A percentile compares a stretch with the other conserved stretches of the same genome.
Conservation (phyloP, 1,140 invertebrate genomes). For the Melanaphis sacchari region DNA sequence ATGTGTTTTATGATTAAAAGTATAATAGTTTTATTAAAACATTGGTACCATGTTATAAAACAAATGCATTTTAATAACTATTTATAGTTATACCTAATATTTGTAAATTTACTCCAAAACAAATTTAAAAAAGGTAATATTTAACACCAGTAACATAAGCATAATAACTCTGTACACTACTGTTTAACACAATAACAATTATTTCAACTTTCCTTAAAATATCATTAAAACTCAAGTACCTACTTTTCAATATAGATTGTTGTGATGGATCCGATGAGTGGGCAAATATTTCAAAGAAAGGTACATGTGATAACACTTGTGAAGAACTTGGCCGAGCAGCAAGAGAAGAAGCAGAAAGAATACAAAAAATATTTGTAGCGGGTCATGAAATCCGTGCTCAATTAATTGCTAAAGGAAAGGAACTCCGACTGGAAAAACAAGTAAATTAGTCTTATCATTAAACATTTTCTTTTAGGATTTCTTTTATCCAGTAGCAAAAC, state of each 20-base stretch:
- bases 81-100: no score
- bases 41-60: neutral
- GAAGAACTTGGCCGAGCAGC: slow-evolving; percentile 83
- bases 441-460: slow-evolving; percentile 61
- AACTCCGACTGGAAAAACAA: slow-evolving; percentile 76
- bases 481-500: neutral
- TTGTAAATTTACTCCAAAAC: no score
- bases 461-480: neutral
- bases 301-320: slow-evolving; percentile 79
- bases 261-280: slow-evolving; percentile 97
- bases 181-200: neutral
- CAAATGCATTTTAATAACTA: neutral
- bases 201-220: neutral
- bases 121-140: no score
- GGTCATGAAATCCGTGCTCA: slow-evolving; percentile 81
- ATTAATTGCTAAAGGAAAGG: slow-evolving; percentile 79
- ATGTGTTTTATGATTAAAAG: neutral
- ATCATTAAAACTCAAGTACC: neutral
- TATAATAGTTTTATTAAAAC: neutral
- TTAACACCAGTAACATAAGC: no score
- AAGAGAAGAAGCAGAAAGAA: slow-evolving; percentile 75
- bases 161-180: no score
- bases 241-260: slow-evolving; percentile 76
- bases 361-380: slow-evolving; percentile 76
- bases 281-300: slow-evolving; percentile 63